Base-by-base conservation (phyloP, 2,113 vertebrate species). In the Panthera tigris region DNA sequence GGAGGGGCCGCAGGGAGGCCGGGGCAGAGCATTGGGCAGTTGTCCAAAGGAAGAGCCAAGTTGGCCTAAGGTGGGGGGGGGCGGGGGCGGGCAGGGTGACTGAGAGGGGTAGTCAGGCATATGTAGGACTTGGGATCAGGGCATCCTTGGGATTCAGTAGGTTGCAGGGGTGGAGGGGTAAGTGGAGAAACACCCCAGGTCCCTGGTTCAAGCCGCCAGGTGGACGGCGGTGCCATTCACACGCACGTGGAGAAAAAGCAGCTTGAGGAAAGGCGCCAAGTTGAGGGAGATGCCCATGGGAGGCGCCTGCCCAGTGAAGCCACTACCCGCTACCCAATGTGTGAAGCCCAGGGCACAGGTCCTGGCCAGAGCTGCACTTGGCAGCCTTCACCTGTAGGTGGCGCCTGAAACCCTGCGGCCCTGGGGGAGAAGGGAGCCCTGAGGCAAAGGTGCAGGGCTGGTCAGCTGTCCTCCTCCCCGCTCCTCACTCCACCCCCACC, bases 11-110 rank as follows among this genome's bases (percentile, higher is more conserved):
- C 52, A 19, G 79, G 23, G 55, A 55, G 80, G 63, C 73, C 7
- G 29, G 25, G 15, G 41, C 1, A 18, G 48, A 21, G 15, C 36
- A 13, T 2, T 0, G 0, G 45, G 31, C 29, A 31, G 25, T 7
- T 0, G 6, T 16, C 36, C 19, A 69, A 31, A 52, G 81, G 52
- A n/a, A 74, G 52, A 23, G 45, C 13, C 13, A 8, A 29, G 27
- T 50, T 63, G 61, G 71, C 27, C 18, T 48, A 10, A 13, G 45
- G 13, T 21, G 9, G 11, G 18, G n/a, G 57, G 14, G 19, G 1
- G 16, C 6, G 16, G 1, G 15, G 19, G 1, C 6, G 16, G 19
- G 1, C 23, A 45, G 74, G 74, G 2, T n/a, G 39, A 81, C 74
- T 23, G 45, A 36, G 36, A 12, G 7, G 29, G 65, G 41, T 29